These are phyloP conservation scores for Drosophila nr. perissopoda DNA, from an alignment of 2,888 invertebrate genomes.

Conservation along the genomic window DNA sequence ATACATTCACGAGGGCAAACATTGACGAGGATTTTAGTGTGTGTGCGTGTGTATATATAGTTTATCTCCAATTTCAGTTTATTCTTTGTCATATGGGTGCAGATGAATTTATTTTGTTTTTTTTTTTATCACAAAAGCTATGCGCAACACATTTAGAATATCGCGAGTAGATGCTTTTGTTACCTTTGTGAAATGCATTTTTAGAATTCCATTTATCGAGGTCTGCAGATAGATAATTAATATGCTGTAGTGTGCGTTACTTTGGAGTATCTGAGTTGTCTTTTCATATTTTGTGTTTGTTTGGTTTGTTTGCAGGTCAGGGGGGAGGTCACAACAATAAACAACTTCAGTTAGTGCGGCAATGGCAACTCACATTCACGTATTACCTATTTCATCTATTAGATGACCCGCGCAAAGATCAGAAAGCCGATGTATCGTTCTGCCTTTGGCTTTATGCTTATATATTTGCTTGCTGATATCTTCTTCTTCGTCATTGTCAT, in stretches of 20 bases:
- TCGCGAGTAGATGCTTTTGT: slow-evolving; percentile 37
- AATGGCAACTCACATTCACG: slow-evolving; percentile 76
- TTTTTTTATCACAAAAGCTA: slow-evolving; percentile 68
- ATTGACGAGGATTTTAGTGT: slow-evolving; percentile 46
- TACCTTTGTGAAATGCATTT: slow-evolving; percentile 72
- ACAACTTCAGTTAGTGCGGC: slow-evolving; percentile 69
- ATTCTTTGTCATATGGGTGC: slow-evolving; percentile 22
- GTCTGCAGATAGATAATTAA: slow-evolving; percentile 75
- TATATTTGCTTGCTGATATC: slow-evolving; percentile 82
- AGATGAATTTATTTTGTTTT: slow-evolving; percentile 33
- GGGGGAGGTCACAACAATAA: slow-evolving; percentile 51
- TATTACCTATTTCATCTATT: slow-evolving; percentile 85
- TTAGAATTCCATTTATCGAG: slow-evolving; percentile 59
- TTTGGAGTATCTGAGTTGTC: slow-evolving; percentile 17
- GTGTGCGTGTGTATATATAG: slow-evolving; percentile 1
- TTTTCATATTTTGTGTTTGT: slow-evolving; percentile 8
- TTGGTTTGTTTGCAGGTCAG: slow-evolving; percentile 17
- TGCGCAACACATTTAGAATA: slow-evolving; percentile 38
- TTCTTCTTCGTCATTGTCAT: slow-evolving; percentile 83
- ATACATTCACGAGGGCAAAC: slow-evolving; percentile 53
- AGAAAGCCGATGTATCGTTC: slow-evolving; percentile 78
- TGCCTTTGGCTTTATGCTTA: slow-evolving; percentile 64
- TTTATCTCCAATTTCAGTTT: slow-evolving; percentile 21
- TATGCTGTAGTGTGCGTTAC: slow-evolving; percentile 48
- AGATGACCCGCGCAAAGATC: slow-evolving; percentile 78